phyloP scores from a whole-genome alignment of 1,140 invertebrate genomes.

The Platyscapa corneri region DNA sequence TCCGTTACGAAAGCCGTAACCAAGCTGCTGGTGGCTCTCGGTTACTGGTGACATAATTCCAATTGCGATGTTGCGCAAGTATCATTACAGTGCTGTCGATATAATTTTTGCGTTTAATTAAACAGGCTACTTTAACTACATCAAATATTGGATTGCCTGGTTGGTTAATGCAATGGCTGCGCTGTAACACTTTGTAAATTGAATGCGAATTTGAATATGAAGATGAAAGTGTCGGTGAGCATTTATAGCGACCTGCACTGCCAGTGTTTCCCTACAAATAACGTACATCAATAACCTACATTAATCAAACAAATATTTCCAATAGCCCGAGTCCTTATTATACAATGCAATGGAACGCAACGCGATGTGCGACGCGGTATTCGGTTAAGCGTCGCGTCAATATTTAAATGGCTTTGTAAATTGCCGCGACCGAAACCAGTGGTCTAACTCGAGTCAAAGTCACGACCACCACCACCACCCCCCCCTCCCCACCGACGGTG shows the following conservation, averaged over 20 bases:
- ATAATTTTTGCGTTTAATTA: not conserved
- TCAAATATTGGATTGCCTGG: not conserved
- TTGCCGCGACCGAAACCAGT: too few relatives aligned
- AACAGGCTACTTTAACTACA: not conserved
- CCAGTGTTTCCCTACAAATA: not conserved
- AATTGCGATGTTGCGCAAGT: not conserved
- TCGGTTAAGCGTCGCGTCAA: too few relatives aligned
- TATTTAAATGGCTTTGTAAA: too few relatives aligned
- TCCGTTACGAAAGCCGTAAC: not conserved
- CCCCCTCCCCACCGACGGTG: too few relatives aligned
- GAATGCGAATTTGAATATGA: not conserved
- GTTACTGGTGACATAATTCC: not conserved
- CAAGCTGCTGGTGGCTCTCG: not conserved
- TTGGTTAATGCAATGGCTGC: not conserved
- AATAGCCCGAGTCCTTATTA: too few relatives aligned
- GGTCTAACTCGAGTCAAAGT: too few relatives aligned
- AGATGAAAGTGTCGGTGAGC: too few relatives aligned
- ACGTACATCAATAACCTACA: not conserved
- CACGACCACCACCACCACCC: too few relatives aligned
- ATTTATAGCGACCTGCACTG: not conserved
- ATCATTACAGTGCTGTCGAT: not conserved
- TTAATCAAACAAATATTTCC: not conserved
- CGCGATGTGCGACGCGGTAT: too few relatives aligned
- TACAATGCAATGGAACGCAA: too few relatives aligned
- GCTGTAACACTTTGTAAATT: not conserved